Evolutionary conservation across 2,888 invertebrate species (phyloP).

Genomic region (Abrostola tripartita): DNA sequence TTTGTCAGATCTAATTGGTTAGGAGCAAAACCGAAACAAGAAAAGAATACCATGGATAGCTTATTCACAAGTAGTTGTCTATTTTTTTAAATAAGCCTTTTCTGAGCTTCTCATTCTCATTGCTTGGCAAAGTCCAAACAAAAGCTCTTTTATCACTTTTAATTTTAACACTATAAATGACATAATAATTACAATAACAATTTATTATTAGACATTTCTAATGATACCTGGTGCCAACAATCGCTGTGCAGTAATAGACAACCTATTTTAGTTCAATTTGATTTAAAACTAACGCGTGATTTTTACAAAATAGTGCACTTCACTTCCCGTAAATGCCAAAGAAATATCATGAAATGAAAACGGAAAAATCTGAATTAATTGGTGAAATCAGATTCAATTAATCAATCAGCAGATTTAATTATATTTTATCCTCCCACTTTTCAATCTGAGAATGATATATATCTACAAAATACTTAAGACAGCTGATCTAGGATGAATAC

Average conservation of each 20-base stretch:
- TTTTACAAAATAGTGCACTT: too few relatives aligned
- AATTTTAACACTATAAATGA: background rate
- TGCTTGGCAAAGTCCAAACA: background rate
- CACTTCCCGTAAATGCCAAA: too few relatives aligned
- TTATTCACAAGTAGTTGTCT: too few relatives aligned
- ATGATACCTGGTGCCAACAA: background rate
- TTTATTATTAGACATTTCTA: background rate
- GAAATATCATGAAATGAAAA: background rate
- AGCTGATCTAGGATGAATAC: slow-evolving; percentile 24
- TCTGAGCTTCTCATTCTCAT: too few relatives aligned
- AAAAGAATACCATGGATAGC: too few relatives aligned
- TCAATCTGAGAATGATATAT: background rate
- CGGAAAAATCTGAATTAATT: background rate
- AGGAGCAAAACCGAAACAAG: too few relatives aligned
- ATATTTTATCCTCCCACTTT: background rate
- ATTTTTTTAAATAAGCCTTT: too few relatives aligned
- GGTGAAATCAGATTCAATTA: too few relatives aligned
- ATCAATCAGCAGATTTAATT: too few relatives aligned
- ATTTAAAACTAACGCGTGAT: background rate
- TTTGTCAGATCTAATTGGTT: too few relatives aligned
- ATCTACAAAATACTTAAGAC: background rate
- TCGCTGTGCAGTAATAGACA: background rate
- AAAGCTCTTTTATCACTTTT: background rate
- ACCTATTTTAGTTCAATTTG: slow-evolving; percentile 1
- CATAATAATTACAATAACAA: background rate